Evolutionary conservation across 2,797 vertebrate genomes (phyloP), one percentile per base, ranked within the genome.

Genomic region (Cephalopachus bancanus): DNA sequence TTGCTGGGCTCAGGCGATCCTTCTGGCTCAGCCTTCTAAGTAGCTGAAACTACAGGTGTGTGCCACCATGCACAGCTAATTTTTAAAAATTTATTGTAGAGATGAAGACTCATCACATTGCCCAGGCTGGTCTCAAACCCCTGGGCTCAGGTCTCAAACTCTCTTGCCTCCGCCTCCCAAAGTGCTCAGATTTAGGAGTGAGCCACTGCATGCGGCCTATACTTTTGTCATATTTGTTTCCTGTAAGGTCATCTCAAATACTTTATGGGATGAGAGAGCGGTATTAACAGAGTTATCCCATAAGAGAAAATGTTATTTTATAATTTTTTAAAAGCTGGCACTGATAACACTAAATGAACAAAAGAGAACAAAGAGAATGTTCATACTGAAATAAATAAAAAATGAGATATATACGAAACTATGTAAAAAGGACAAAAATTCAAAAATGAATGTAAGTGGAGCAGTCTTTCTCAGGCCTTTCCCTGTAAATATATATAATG

Each of bases 311-410:
- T 53, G 6, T 1, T n/a, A 49, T 59, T 92, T 62, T 53, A 5
- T n/a, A 51, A 15, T 53, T 91, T 93, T 71, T 67, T 75, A 30
- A 91, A 94, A 95, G 49, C 24, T 76, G 51, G 65, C 22, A 72
- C 51, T 20, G n/a, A 74, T 67, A 24, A 93, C 57, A 80, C 7
- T 33, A 88, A 62, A 72, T 22, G 30, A 83, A 91, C 26, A 92
- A 89, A 83, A 22, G 15, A 44, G 8, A 90, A 81, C 11, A 22
- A 28, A 91, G 14, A 74, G 20, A 74, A 83, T 57, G 20, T 20
- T 83, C 20, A 92, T 7, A 76, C 4, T 30, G 30, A 67, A 91
- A 80, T 19, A 74, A 72, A 30, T 28, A 88, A 83, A 87, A 87
- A 88, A 55, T 44, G 76, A 71, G 8, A 30, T 44, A 81, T 1